These are phyloP conservation scores for Chunga burmeisteri DNA, from an alignment of 2,113 vertebrate species.

Conservation along the genomic window DNA sequence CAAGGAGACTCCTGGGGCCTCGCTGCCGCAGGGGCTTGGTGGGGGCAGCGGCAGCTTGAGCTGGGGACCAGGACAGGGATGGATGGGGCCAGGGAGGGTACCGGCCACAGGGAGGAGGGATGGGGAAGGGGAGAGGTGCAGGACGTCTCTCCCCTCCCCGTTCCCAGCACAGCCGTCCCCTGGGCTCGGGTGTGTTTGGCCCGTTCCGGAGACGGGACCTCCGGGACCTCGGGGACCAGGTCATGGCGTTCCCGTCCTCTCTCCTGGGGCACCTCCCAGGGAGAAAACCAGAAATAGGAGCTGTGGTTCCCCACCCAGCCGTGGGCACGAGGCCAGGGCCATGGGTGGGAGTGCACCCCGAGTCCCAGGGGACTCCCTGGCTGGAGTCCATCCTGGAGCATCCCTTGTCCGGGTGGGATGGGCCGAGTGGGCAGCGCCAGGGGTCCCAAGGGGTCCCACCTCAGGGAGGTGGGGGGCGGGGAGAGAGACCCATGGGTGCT, in stretches of 20 bases:
- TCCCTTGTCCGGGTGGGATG: neutral
- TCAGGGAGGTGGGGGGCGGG: too few species aligned
- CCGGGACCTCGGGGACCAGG: neutral
- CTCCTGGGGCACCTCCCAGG: constrained; percentile 28
- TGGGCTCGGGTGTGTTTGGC: neutral
- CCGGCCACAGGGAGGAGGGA: neutral
- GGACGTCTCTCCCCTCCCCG: neutral
- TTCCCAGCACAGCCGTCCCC: constrained; percentile 1
- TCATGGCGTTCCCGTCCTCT: constrained; percentile 48
- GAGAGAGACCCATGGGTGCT: neutral
- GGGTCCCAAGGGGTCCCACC: neutral
- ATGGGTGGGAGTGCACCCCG: accelerated
- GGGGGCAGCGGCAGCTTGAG: neutral
- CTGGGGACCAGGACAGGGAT: accelerated
- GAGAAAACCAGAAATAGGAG: constrained; percentile 28
- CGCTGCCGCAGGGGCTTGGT: neutral
- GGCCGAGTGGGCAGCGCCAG: accelerated
- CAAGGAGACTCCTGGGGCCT: neutral
- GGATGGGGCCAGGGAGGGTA: neutral
- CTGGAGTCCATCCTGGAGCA: neutral
- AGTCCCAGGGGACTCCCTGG: neutral
- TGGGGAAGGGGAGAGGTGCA: neutral
- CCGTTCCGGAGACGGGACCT: neutral
- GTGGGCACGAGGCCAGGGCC: neutral
- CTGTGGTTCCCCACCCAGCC: constrained; percentile 40